Conservation (phyloP, 2,797 vertebrate species). For the Chaunax sp. region DNA sequence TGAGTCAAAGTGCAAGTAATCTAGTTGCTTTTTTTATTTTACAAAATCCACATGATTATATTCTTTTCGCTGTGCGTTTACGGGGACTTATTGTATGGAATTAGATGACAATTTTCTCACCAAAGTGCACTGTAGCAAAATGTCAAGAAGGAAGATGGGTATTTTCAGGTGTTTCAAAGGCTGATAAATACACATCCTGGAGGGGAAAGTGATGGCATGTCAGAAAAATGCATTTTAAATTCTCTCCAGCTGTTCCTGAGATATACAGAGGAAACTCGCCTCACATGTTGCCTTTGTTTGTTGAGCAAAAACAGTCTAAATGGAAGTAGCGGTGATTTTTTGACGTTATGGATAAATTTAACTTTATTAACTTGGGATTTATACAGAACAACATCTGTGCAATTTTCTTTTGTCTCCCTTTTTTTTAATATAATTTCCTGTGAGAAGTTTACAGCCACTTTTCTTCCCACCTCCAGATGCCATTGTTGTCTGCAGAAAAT, state of each 20-base stretch:
- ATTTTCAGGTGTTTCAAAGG: conserved; percentile 15
- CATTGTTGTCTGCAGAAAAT: too few relatives aligned
- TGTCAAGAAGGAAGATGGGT: conserved; percentile 11
- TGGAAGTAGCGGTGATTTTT: background rate
- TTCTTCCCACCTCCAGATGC: too few relatives aligned
- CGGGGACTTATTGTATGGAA: conserved; percentile 19
- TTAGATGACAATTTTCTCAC: conserved; percentile 23
- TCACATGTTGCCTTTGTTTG: too few relatives aligned
- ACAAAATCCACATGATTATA: conserved; percentile 1
- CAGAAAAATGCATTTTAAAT: conserved; percentile 27
- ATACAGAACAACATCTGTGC: background rate
- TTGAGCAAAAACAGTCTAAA: background rate
- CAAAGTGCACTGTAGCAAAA: conserved; percentile 15
- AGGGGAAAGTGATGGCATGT: background rate
- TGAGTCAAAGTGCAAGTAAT: conserved; percentile 1
- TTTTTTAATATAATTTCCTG: conserved; percentile 12
- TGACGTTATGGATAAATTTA: background rate
- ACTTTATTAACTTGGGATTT: background rate
- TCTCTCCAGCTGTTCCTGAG: background rate
- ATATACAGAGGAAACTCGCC: background rate
- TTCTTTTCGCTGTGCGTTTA: conserved; percentile 1
- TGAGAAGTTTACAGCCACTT: background rate
- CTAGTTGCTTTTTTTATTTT: background rate
- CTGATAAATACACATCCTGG: background rate
- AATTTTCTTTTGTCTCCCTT: background rate